phyloP scores from a whole-genome alignment of 2,797 vertebrate genomes.

The Natrix natrix region DNA sequence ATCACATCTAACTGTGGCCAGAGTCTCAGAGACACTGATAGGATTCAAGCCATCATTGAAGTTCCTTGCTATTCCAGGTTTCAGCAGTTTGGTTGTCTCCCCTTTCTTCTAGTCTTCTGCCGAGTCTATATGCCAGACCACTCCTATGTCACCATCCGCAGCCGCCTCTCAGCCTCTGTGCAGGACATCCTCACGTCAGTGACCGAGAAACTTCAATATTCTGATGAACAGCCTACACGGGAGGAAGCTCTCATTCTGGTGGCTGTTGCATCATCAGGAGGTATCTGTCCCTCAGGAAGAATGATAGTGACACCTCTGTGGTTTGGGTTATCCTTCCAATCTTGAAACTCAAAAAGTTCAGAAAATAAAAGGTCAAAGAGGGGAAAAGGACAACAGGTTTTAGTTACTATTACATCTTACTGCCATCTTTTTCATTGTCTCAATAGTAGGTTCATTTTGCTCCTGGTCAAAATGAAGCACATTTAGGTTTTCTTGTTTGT shows the following conservation, averaged over 20 bases:
- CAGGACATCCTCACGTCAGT: slow-evolving; percentile 92
- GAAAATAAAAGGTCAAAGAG: not conserved
- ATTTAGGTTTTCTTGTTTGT: not conserved
- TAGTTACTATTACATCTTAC: not conserved
- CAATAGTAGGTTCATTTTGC: not conserved
- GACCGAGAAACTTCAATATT: slow-evolving; percentile 93
- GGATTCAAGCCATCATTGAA: not conserved
- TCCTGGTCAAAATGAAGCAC: not conserved
- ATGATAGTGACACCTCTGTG: rapidly evolving
- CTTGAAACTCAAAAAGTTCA: not conserved
- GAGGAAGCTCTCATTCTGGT: slow-evolving; percentile 89
- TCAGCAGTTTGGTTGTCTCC: not conserved
- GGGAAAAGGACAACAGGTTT: not conserved
- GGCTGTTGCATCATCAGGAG: slow-evolving; percentile 89
- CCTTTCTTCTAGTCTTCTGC: slow-evolving; percentile 84
- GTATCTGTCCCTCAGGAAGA: slow-evolving; percentile 55
- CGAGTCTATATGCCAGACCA: slow-evolving; percentile 95
- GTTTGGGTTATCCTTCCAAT: not conserved
- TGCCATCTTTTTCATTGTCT: not conserved
- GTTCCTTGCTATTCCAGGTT: not conserved
- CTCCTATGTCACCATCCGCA: slow-evolving; percentile 95
- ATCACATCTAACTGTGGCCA: not conserved
- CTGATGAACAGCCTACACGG: slow-evolving; percentile 83
- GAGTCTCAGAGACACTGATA: not conserved
- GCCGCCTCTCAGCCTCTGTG: slow-evolving; percentile 91